Percentiles rank a stretch among this genome's conserved stretches.
Conservation (phyloP, 2,888 invertebrate species). For the Conistra vaccinii region DNA sequence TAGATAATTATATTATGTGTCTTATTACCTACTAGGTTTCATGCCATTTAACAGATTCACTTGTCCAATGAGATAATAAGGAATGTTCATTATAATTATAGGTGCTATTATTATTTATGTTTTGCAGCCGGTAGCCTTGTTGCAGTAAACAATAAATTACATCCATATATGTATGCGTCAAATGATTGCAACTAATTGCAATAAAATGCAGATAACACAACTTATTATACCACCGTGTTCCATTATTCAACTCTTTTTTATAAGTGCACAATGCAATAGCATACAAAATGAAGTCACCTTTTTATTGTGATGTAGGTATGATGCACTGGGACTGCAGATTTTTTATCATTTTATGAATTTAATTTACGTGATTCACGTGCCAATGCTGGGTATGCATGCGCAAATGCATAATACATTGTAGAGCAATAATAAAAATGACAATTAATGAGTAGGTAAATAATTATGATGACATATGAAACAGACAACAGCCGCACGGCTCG, state of each 20-base stretch:
- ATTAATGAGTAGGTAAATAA: no score
- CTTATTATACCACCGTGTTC: constrained; percentile 25
- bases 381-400: background rate
- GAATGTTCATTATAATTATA: background rate
- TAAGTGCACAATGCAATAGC: constrained; percentile 20
- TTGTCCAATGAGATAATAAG: background rate
- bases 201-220: constrained; percentile 48
- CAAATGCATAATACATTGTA: background rate
- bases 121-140: background rate
- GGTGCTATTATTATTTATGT: background rate
- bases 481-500: no score
- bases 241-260: constrained; percentile 50
- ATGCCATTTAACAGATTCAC: background rate
- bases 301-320: constrained; percentile 16
- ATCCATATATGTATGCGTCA: constrained; percentile 9
- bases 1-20: no score
- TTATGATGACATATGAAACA: no score
- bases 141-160: constrained; percentile 21
- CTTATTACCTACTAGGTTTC: background rate
- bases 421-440: background rate
- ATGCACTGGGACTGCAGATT: background rate
- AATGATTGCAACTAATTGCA: constrained; percentile 49
- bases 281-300: constrained; percentile 25
- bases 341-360: constrained; percentile 19
- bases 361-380: constrained; percentile 15